Evolutionary conservation across 35 echinoderm and acorn worm species (phyloP), one percentile per base, ranked within the genome.

Genomic region (Ophioderma brevispina): DNA sequence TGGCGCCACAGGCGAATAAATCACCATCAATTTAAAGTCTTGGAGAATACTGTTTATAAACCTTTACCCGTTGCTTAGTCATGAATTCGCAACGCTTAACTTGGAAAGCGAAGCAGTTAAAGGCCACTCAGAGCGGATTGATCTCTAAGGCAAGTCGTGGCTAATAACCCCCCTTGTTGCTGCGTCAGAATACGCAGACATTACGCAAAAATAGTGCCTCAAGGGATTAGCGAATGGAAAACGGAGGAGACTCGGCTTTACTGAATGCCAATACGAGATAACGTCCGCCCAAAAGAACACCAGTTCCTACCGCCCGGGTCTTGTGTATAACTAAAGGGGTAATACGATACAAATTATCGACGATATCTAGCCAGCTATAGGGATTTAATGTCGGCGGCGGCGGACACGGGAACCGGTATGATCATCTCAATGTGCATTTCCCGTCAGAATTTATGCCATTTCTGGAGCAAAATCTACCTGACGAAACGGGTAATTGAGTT

Each of bases 371-470:
- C n/a, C 59, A 30, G 59, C 59, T 70, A 70, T 70, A 70, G 59
- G 59, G 59, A 70, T 70, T 70, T 70, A 70, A 70, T 70, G 59
- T 70, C 59, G 28, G 59, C 59, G 28, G n/a, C 28, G 28, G 59
- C 59, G 59, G 59, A 70, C 59, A 70, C 59, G 28, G 28, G 6
- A 70, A 70, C 15, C 59, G 59, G 17, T 70, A 25, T 70, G 59
- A 70, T 70, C 59, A 70, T 70, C 59, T 70, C 59, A 70, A 30
- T 30, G 17, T 70, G 59, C 28, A 70, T 70, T 70, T 70, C 59
- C 15, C 15, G 59, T 70, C 23, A 70, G 59, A 70, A 70, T 70
- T 70, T 70, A 70, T 70, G 59, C 59, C 59, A 70, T 70, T 70
- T 70, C 2, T 70, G 59, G 17, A 70, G 59, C 3, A 70, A 30